Evolutionary conservation across 2,888 invertebrate genomes (phyloP).

Genomic region (Nomada ferruginata): DNA sequence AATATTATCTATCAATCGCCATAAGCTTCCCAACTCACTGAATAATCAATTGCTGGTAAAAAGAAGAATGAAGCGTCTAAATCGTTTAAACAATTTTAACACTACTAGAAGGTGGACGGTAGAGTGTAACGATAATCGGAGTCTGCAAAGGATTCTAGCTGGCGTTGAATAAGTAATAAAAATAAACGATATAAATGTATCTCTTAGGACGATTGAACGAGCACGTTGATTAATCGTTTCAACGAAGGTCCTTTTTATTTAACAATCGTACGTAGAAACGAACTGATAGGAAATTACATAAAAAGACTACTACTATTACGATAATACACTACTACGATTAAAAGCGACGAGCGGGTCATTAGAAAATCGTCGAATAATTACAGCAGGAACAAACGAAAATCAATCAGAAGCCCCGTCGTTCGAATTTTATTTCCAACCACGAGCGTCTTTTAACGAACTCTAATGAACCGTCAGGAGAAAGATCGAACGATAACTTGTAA

Average conservation of each 20-base stretch:
- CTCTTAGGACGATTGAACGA: neutral
- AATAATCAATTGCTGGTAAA: neutral
- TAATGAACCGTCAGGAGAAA: neutral
- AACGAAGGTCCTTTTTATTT: neutral
- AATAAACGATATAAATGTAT: neutral
- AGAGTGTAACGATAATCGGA: neutral
- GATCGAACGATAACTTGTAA: neutral
- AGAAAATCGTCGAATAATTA: neutral
- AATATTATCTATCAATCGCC: neutral
- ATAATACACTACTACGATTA: neutral
- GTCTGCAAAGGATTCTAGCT: neutral
- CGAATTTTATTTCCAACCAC: neutral
- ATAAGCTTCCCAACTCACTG: neutral
- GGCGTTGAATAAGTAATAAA: too few species aligned
- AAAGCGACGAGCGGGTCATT: neutral
- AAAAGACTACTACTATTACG: neutral
- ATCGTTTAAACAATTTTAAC: conserved; percentile 11
- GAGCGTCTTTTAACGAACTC: neutral
- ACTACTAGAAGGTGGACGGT: neutral
- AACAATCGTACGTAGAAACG: neutral
- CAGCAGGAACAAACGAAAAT: too few species aligned
- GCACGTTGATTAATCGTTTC: neutral
- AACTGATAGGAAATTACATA: neutral
- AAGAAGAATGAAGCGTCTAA: neutral
- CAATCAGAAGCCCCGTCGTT: too few species aligned